phyloP scores from a whole-genome alignment of 64 coral and sea anemone species.

The Pachyseris speciosa region DNA sequence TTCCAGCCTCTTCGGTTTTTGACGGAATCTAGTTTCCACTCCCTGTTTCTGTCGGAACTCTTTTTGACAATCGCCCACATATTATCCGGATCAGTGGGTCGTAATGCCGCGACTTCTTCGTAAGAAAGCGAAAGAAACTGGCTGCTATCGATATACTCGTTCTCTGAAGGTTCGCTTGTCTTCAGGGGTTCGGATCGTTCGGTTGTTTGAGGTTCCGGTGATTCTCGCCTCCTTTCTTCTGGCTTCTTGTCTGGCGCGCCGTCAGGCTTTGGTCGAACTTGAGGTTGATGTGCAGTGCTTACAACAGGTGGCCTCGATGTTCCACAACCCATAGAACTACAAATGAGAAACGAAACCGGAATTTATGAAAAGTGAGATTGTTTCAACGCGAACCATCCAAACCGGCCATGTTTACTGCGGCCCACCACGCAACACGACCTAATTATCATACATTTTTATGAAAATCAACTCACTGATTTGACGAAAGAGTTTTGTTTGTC shows the following conservation, averaged over 20 bases:
- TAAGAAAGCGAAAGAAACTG: slow-evolving; percentile 67
- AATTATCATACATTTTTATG: slow-evolving; percentile 34
- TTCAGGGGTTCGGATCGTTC: neutral
- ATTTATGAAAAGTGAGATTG: neutral
- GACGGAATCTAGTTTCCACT: slow-evolving; percentile 84
- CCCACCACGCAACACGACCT: neutral
- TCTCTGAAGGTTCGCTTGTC: neutral
- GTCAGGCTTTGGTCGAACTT: neutral
- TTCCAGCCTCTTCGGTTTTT: slow-evolving; percentile 98
- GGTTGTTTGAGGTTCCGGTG: neutral
- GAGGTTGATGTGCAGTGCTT: slow-evolving; percentile 40
- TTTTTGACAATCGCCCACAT: slow-evolving; percentile 98
- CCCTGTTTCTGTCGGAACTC: slow-evolving; percentile 71
- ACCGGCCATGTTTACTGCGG: neutral
- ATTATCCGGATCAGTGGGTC: slow-evolving; percentile 65
- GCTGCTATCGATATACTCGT: slow-evolving; percentile 10
- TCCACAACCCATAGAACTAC: slow-evolving; percentile 95
- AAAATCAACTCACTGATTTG: neutral
- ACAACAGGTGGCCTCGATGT: slow-evolving; percentile 67
- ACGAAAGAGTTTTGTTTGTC: neutral
- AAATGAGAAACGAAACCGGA: slow-evolving; percentile 1
- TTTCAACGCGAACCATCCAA: neutral
- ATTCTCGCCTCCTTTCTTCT: neutral
- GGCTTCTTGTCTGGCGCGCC: neutral
- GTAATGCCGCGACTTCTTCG: slow-evolving; percentile 89